A percentile compares a stretch with the other conserved stretches of the same genome.
Evolutionary conservation across 2,888 invertebrate genomes (phyloP).

Genomic region (Callimorpha dominula): DNA sequence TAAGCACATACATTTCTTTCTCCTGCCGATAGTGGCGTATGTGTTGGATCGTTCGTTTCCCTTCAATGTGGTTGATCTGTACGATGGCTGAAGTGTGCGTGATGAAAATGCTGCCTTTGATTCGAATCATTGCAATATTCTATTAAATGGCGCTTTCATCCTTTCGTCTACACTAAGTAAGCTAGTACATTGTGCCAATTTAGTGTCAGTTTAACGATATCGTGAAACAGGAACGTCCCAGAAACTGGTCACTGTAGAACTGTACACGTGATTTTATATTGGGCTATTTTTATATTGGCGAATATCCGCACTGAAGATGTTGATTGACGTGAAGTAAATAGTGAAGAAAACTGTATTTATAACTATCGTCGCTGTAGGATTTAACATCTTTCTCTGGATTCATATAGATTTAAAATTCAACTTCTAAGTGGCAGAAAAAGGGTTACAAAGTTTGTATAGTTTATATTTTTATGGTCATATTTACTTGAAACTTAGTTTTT

Average conservation of each 20-base stretch:
- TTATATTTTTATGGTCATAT: not conserved
- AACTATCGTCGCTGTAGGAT: not conserved
- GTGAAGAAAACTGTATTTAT: slow-evolving; percentile 1
- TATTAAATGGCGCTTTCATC: not conserved
- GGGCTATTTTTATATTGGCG: slow-evolving; percentile 2
- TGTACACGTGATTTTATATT: slow-evolving; percentile 10
- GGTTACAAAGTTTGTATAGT: too few species aligned
- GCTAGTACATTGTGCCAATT: slow-evolving; percentile 34
- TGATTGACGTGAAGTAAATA: slow-evolving; percentile 12
- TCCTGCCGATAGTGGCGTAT: too few species aligned
- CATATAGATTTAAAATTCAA: too few species aligned
- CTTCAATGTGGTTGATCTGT: too few species aligned
- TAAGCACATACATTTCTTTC: too few species aligned
- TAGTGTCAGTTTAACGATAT: slow-evolving; percentile 36
- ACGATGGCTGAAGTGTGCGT: too few species aligned
- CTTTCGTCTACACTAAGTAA: not conserved
- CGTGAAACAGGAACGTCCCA: slow-evolving; percentile 4
- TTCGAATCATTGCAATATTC: not conserved
- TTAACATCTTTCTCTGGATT: not conserved
- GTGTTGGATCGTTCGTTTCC: too few species aligned
- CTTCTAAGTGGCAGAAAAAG: too few species aligned
- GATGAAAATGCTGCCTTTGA: slow-evolving; percentile 1
- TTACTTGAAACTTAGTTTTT: not conserved
- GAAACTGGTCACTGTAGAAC: not conserved
- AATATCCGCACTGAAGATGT: not conserved